Base-by-base conservation (phyloP, 2,797 vertebrate species). In the Lithobates sylvaticus region DNA sequence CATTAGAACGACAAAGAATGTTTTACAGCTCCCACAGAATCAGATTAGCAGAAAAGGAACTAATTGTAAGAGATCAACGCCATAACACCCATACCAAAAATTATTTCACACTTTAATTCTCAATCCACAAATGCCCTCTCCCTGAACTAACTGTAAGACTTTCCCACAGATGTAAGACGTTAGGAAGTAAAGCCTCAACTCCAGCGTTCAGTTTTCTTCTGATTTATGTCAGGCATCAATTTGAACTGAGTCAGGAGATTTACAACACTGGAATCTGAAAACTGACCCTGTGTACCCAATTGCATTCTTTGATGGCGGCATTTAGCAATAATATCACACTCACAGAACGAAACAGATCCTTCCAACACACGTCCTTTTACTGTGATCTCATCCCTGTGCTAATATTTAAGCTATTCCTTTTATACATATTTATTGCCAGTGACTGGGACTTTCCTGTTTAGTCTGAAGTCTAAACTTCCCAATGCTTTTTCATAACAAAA, bases 241-340 rank as follows among this genome's bases (percentile, higher is more conserved):
- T 85, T 91, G 90, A 93, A 93, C 92, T 90, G 88, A 89, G 86
- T 68, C 76, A 86, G 88, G 85, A 88, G 85, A 93, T 92, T 93
- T 93, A 93, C 84, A 89, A 85, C 89, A 89, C 88, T 91, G 88
- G 90, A 94, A 94, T 88, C 75, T 91, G 90, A 93, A 94, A 94
- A 87, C 75, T 91, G 90, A 93, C 73, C 72, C 84, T 85, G 88
- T 79, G 76, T 88, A 75, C 88, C 85, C 87, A 89, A 83, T 83
- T 91, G 80, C 72, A 89, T 89, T 80, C 89, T 84, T 85, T 91
- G 84, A 84, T 84, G 80, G 89, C 88, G 72, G 81, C 81, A 87
- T 87, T 87, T 87, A 87, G 86, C 81, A 87, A 87, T 87, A 87
- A 87, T 87, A 87, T 87, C 86, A 87, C 86, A 87, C 86, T 87